Evolutionary conservation across 2,888 invertebrate species (phyloP), one percentile per base, ranked within the genome.

Genomic region (Lissocephala sabroskyi): DNA sequence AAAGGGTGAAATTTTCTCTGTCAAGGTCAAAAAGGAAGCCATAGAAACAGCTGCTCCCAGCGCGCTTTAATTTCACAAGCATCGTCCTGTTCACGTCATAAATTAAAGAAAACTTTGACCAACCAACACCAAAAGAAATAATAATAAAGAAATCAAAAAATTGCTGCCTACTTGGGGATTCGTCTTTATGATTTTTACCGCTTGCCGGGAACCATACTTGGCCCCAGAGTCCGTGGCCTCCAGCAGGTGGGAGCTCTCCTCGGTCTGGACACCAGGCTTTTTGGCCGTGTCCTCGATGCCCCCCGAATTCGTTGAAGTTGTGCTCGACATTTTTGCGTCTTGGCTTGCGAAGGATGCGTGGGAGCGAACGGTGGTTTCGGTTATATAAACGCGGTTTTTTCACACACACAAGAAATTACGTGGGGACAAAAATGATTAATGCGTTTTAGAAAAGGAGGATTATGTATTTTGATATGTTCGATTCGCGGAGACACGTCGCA

Each of bases 231-330:
- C 79, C 42, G 64, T 61, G 35, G 82, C 66, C 62, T 83, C 81
- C 62, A 82, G 67, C 46, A 82, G 74, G 53, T 81, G 82, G 49
- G 83, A 81, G 65, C 80, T 80, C 64, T 82, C 82, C 65, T 83
- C 82, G 26, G 62, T 78, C 40, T 41, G 59, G 41, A 45, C 70
- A 45, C 62, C 65, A 40, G 65, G 52, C 41, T 65, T 67, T 32
- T 65, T 76, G 40, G 50, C 50, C 46, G 60, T 49, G 52, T 74
- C 79, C 45, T 63, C 68, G 47, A 62, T 67, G 19, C 18, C 32
- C 11, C 59, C 59, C 19, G 70, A 77, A 48, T 68, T 65, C 33
- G 50, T 74, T 7, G 56, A 68, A 2, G 70, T 65, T 49, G 46
- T 66, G 39, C 74, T 56, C 35, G 71, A 71, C 71, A 71, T 71